Evolutionary conservation across 1,140 invertebrate species (phyloP).

Genomic region (Drosophila fuyamai): DNA sequence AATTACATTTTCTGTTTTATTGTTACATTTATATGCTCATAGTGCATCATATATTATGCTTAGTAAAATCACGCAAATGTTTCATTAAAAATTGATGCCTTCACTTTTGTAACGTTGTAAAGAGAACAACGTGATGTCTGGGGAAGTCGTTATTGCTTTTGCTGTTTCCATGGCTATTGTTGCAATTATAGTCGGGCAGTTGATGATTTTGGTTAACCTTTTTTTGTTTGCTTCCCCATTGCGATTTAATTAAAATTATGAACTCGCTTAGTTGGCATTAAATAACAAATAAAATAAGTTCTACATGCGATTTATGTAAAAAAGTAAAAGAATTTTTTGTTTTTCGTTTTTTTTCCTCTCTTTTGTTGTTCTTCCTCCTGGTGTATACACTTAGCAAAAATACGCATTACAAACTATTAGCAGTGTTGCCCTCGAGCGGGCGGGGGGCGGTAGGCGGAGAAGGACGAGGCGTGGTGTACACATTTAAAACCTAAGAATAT

Average conservation of each 20-base stretch:
- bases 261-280: slow-evolving; percentile 79
- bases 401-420: slow-evolving; percentile 66
- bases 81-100: slow-evolving; percentile 72
- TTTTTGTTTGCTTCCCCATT: slow-evolving; percentile 19
- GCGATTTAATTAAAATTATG: slow-evolving; percentile 71
- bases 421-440: slow-evolving; percentile 45
- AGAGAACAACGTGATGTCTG: slow-evolving; percentile 34
- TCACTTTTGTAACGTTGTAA: slow-evolving; percentile 57
- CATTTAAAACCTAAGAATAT: slow-evolving; percentile 65
- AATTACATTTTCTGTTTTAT: slow-evolving; percentile 76
- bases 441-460: slow-evolving; percentile 20
- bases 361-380: slow-evolving; percentile 32
- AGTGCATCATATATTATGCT: slow-evolving; percentile 64
- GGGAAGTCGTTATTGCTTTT: slow-evolving; percentile 23
- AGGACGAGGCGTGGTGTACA: slow-evolving; percentile 51
- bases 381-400: slow-evolving; percentile 83
- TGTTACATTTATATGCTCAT: slow-evolving; percentile 60
- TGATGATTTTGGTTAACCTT: slow-evolving; percentile 24
- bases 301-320: slow-evolving; percentile 60
- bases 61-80: slow-evolving; percentile 79
- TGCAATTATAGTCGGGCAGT: slow-evolving; percentile 47
- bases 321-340: slow-evolving; percentile 18
- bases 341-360: slow-evolving; percentile 13
- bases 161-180: slow-evolving; percentile 35
- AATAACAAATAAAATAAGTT: slow-evolving; percentile 80